These are phyloP conservation scores for Oceanodroma tethys DNA, from an alignment of 2,113 vertebrate species.

Conservation along the genomic window DNA sequence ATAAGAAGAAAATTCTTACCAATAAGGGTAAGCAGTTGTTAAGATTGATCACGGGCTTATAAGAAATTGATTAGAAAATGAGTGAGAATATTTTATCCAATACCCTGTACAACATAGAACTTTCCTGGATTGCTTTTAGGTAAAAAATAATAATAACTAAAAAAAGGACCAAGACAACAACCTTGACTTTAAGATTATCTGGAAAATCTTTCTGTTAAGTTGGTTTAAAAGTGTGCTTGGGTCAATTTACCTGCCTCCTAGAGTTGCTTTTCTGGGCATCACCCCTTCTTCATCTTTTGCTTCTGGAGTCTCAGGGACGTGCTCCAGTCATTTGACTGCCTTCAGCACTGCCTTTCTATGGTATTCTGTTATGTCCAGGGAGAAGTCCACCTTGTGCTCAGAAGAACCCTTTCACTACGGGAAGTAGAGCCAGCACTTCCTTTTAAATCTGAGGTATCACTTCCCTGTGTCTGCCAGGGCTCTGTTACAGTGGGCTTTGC, in stretches of 20 bases:
- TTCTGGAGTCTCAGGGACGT: not conserved
- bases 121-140: not conserved
- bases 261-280: not conserved
- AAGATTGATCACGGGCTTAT: not conserved
- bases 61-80: not conserved
- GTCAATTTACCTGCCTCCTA: not conserved
- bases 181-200: not conserved
- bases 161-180: not conserved
- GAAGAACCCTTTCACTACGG: not conserved
- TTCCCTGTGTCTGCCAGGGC: not conserved
- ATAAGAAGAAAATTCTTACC: not conserved
- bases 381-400: not conserved
- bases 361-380: not conserved
- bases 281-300: not conserved
- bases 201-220: not conserved
- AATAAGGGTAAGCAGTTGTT: not conserved
- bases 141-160: not conserved
- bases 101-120: not conserved
- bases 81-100: not conserved
- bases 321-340: not conserved
- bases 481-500: not conserved
- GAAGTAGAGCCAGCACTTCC: not conserved
- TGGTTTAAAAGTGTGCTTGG: not conserved
- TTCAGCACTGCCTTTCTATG: not conserved
- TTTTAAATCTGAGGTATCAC: not conserved